Conservation (phyloP, 1,140 invertebrate species). For the Triops cancriformis region DNA sequence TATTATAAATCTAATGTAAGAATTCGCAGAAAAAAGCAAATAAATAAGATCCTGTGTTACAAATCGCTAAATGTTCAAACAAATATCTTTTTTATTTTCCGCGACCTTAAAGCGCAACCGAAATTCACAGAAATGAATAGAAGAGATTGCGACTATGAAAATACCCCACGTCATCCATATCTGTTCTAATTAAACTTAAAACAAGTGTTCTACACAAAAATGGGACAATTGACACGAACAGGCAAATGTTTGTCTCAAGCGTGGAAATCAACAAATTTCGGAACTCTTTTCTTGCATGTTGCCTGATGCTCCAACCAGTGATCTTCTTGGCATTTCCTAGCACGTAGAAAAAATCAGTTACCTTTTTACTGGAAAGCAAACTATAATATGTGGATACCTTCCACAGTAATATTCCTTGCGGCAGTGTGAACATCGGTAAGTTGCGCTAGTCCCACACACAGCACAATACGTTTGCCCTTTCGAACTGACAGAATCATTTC, state of each 20-base stretch:
- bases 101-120: too few species aligned
- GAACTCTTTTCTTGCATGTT: not conserved
- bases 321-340: not conserved
- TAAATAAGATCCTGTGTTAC: too few species aligned
- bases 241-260: not conserved
- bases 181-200: too few species aligned
- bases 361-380: not conserved
- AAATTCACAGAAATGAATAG: too few species aligned
- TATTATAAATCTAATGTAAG: too few species aligned
- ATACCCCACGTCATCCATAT: too few species aligned
- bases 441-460: not conserved
- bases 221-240: too few species aligned
- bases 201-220: too few species aligned
- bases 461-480: not conserved
- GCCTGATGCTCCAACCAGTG: not conserved
- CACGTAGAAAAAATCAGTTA: not conserved
- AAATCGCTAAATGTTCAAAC: too few species aligned
- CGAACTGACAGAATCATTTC: not conserved
- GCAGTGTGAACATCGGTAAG: not conserved
- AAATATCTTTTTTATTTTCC: too few species aligned
- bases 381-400: not conserved
- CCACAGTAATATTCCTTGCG: not conserved
- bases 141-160: too few species aligned
- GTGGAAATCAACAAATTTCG: not conserved
- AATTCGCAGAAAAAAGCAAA: too few species aligned